A percentile compares a stretch with the other conserved stretches of the same genome.
phyloP scores from a whole-genome alignment of 2,888 invertebrate genomes.

The Andrena chrysosceles region DNA sequence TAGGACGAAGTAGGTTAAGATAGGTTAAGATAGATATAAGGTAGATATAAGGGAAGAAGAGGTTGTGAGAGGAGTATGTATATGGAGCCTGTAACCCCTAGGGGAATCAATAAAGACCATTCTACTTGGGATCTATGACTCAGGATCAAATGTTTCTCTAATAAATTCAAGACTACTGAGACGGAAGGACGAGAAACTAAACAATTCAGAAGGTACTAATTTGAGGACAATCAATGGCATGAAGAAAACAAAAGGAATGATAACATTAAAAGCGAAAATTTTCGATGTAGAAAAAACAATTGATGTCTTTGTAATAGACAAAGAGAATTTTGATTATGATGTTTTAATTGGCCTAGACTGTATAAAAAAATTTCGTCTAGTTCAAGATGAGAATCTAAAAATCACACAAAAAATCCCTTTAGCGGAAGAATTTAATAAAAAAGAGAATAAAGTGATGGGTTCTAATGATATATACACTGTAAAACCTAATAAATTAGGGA shows the following conservation, averaged over 20 bases:
- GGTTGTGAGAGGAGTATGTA: no score
- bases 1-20: no score
- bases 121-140: constrained; percentile 58
- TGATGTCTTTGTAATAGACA: constrained; percentile 53
- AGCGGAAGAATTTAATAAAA: not conserved
- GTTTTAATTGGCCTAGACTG: constrained; percentile 30
- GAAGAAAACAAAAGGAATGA: constrained; percentile 1
- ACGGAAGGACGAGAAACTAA: not conserved
- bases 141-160: constrained; percentile 63
- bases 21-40: no score
- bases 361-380: constrained; percentile 31
- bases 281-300: constrained; percentile 41
- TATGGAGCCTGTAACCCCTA: no score
- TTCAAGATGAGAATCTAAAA: constrained; percentile 43
- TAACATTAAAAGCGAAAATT: constrained; percentile 42
- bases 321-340: constrained; percentile 41
- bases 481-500: not conserved
- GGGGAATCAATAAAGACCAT: no score
- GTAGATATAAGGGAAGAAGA: no score
- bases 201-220: not conserved
- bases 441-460: not conserved
- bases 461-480: not conserved
- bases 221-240: not conserved
- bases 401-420: not conserved
- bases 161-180: constrained; percentile 56